phyloP scores from a whole-genome alignment of 1,140 invertebrate genomes.

The Brachystomella parvula region DNA sequence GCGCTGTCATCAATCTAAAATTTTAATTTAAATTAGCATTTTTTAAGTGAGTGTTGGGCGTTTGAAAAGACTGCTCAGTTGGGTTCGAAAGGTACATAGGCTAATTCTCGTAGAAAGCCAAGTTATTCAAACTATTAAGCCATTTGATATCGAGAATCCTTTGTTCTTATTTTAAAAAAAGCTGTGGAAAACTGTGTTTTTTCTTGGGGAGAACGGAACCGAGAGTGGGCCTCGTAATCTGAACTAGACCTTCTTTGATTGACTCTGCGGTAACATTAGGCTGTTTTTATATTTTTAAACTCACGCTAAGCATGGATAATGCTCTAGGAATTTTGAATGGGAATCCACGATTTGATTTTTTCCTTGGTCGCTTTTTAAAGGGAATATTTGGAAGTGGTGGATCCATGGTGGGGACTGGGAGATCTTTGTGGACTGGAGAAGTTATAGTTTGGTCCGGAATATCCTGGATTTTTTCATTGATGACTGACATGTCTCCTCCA shows the following conservation, averaged over 20 bases:
- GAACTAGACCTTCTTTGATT: no score
- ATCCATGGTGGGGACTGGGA: slow-evolving; percentile 35
- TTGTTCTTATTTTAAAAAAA: background rate
- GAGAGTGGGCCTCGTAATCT: no score
- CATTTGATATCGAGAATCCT: slow-evolving; percentile 7
- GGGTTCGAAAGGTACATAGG: background rate
- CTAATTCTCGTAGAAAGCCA: background rate
- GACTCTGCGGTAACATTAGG: background rate
- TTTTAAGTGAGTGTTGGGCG: no score
- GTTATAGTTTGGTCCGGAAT: slow-evolving; percentile 25
- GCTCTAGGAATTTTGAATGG: slow-evolving; percentile 15
- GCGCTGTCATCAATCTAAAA: background rate
- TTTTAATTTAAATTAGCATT: background rate
- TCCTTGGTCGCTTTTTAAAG: slow-evolving; percentile 4
- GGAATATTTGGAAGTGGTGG: slow-evolving; percentile 23
- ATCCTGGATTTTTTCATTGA: slow-evolving; percentile 30
- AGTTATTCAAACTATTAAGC: background rate
- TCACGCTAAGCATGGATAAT: background rate
- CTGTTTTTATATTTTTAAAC: background rate
- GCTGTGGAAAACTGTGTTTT: background rate
- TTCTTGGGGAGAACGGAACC: background rate
- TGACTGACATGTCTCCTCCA: slow-evolving; percentile 30
- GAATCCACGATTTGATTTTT: slow-evolving; percentile 15
- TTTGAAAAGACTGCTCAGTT: background rate
- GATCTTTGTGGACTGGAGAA: slow-evolving; percentile 16